These are phyloP conservation scores for Chymomyza amoena DNA, from an alignment of 2,888 invertebrate species.

Conservation along the genomic window DNA sequence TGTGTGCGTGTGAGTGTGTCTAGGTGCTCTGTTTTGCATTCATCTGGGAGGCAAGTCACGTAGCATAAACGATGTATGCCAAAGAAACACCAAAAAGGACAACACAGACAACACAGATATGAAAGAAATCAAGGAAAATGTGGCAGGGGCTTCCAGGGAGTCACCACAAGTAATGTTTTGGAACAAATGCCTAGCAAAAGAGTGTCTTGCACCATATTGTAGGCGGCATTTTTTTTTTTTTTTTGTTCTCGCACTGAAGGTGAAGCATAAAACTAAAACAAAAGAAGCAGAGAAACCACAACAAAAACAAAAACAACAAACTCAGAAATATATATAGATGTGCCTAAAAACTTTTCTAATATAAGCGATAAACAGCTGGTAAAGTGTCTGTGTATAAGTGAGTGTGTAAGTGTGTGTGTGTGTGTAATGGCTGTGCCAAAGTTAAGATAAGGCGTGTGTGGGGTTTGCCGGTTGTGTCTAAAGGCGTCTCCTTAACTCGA, in stretches of 20 bases:
- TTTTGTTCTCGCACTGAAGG: neutral
- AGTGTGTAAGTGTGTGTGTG: neutral
- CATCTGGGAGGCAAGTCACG: constrained; percentile 39
- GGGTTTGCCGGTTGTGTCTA: neutral
- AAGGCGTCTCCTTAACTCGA: neutral
- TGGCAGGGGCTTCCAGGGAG: neutral
- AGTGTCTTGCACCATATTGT: neutral
- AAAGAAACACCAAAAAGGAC: constrained; percentile 1
- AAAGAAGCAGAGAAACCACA: neutral
- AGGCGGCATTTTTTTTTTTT: neutral
- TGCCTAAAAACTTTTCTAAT: constrained; percentile 73
- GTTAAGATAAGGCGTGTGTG: neutral
- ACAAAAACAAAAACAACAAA: neutral
- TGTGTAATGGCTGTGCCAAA: neutral
- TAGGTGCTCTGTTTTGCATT: constrained; percentile 56
- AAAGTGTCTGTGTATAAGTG: neutral
- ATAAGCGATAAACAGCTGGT: constrained; percentile 55
- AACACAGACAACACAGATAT: neutral
- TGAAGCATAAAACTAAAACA: neutral
- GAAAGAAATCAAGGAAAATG: neutral
- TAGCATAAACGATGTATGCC: constrained; percentile 4
- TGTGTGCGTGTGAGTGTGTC: neutral
- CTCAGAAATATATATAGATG: constrained; percentile 56
- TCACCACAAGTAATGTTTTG: too few species aligned
- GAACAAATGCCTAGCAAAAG: too few species aligned